phyloP scores from a whole-genome alignment of 2,797 vertebrate species.

The Meda fulgida region DNA sequence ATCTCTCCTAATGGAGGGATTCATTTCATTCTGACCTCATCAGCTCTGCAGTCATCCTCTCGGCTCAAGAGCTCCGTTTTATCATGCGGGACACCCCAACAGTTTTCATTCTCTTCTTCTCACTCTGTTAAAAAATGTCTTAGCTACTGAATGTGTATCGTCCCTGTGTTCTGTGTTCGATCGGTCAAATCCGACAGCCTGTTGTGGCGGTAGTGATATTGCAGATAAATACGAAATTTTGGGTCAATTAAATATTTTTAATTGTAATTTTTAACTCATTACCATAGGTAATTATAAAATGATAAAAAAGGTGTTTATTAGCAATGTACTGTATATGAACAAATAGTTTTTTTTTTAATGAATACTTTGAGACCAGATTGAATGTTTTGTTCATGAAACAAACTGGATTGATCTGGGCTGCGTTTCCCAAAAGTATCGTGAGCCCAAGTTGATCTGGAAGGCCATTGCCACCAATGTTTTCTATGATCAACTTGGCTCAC shows the following conservation, averaged over 20 bases:
- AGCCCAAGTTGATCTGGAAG: no score
- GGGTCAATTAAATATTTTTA: background rate
- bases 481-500: no score
- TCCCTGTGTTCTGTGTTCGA: slow-evolving; percentile 17
- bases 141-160: slow-evolving; percentile 11
- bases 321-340: background rate
- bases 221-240: background rate
- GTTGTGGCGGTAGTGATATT: background rate
- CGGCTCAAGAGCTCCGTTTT: slow-evolving; percentile 40
- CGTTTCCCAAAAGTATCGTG: no score
- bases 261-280: background rate
- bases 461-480: no score
- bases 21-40: slow-evolving; percentile 81
- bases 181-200: background rate
- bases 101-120: background rate
- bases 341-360: background rate
- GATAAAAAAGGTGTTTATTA: background rate
- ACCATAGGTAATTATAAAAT: background rate
- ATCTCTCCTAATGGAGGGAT: slow-evolving; percentile 77
- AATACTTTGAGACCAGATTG: background rate
- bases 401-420: background rate
- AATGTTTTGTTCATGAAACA: background rate
- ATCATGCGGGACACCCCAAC: background rate
- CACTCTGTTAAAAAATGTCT: slow-evolving; percentile 18
- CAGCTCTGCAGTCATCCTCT: slow-evolving; percentile 68